Percentiles rank a stretch among this genome's conserved stretches.
Evolutionary conservation across 2,113 vertebrate species (phyloP).

Genomic region (Tychaedon coryphoeus): DNA sequence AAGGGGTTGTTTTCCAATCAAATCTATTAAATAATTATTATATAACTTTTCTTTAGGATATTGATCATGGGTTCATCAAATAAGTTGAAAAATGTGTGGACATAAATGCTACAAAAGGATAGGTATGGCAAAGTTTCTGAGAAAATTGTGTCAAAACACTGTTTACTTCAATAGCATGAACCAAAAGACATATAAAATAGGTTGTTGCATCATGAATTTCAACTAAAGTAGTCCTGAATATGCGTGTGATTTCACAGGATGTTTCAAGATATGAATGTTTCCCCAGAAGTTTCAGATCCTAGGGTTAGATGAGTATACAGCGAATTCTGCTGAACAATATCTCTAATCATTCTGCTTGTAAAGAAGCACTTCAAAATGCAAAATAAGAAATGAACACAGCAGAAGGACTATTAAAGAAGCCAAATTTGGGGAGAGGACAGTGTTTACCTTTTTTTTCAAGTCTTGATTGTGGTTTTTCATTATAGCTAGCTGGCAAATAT

Average conservation of each 20-base stretch:
- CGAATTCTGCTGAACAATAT: not conserved
- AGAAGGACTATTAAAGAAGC: not conserved
- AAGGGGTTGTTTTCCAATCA: not conserved
- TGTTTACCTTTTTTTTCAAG: not conserved
- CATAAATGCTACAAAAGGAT: not conserved
- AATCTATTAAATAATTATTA: not conserved
- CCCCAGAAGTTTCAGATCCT: not conserved
- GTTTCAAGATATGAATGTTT: not conserved
- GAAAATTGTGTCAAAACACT: not conserved
- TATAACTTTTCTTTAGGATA: not conserved
- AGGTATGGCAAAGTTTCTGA: not conserved
- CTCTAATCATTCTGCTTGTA: not conserved
- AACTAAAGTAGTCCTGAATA: not conserved
- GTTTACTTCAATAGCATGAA: not conserved
- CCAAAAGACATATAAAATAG: not conserved
- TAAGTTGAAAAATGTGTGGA: not conserved
- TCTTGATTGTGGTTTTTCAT: not conserved
- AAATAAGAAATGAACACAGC: not conserved
- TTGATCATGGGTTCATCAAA: not conserved
- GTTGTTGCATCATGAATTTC: not conserved
- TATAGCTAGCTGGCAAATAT: not conserved
- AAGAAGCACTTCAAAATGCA: not conserved
- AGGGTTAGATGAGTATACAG: not conserved
- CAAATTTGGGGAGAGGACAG: not conserved
- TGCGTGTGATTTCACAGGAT: not conserved